A percentile compares a stretch with the other conserved stretches of the same genome.
Conservation (phyloP, 1,140 invertebrate species). For the Nephila pilipes region DNA sequence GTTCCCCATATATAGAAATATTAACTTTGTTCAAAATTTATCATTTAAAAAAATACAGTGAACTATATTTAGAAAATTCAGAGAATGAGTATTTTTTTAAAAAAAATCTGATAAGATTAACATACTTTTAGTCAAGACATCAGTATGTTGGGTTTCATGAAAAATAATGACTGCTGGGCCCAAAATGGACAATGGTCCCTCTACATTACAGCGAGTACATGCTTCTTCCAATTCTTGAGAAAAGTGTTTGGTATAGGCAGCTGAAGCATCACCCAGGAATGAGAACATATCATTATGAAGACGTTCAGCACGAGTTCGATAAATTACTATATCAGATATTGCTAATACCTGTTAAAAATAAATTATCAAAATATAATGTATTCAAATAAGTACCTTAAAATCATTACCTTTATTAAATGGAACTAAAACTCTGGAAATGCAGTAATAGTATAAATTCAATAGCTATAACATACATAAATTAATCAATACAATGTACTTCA, state of each 20-base stretch:
- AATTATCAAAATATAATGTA: not conserved
- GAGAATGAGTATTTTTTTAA: too few species aligned
- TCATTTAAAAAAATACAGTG: not conserved
- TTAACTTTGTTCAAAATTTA: too few species aligned
- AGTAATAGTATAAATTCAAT: too few species aligned
- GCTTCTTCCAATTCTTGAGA: conserved; percentile 85
- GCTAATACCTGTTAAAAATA: conserved; percentile 84
- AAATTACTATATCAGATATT: conserved; percentile 91
- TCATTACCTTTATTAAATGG: too few species aligned
- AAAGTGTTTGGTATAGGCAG: conserved; percentile 89
- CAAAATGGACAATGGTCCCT: conserved; percentile 82
- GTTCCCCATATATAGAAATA: too few species aligned
- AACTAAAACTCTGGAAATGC: too few species aligned
- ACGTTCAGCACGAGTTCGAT: conserved; percentile 89
- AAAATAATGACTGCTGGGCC: conserved; percentile 90
- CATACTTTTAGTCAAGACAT: conserved; percentile 73
- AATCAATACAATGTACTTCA: too few species aligned
- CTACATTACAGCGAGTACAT: conserved; percentile 83
- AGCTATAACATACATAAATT: too few species aligned
- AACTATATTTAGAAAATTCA: not conserved
- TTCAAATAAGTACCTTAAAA: too few species aligned
- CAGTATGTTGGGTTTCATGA: conserved; percentile 90
- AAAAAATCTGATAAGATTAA: not conserved
- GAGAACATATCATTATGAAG: conserved; percentile 90
- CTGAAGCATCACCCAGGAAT: conserved; percentile 90